Evolutionary conservation across 2,797 vertebrate species (phyloP).

Genomic region (Iguana delicatissima): DNA sequence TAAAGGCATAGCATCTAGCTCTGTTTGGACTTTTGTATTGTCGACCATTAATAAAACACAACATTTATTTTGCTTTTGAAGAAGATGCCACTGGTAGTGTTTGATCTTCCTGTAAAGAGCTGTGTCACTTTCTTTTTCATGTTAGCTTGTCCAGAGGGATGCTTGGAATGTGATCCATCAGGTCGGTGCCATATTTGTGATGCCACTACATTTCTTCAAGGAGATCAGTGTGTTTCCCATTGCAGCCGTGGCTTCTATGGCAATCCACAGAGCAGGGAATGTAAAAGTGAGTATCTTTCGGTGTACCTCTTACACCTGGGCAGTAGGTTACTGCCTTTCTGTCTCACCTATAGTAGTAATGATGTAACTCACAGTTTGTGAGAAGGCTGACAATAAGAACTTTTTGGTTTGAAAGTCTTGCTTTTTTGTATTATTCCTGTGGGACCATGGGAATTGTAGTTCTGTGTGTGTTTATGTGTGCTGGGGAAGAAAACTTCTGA

Average conservation of each 20-base stretch:
- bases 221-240: conserved; percentile 83
- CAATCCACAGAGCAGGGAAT: conserved; percentile 80
- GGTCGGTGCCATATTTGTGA: conserved; percentile 84
- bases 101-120: conserved; percentile 19
- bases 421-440: neutral
- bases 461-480: neutral
- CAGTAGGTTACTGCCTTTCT: neutral
- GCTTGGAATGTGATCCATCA: conserved; percentile 83
- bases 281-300: conserved; percentile 82
- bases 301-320: no score
- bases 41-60: neutral
- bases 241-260: conserved; percentile 87
- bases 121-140: conserved; percentile 39
- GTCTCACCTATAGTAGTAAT: neutral
- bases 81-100: accelerated
- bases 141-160: conserved; percentile 88
- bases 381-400: neutral
- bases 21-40: neutral
- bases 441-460: neutral
- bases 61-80: neutral
- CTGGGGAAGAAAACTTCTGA: neutral
- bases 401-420: neutral
- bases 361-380: neutral
- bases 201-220: conserved; percentile 82
- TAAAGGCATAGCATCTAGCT: neutral